Evolutionary conservation across 2,797 vertebrate species (phyloP), one percentile per base, ranked within the genome.

Genomic region (Labroides dimidiatus): DNA sequence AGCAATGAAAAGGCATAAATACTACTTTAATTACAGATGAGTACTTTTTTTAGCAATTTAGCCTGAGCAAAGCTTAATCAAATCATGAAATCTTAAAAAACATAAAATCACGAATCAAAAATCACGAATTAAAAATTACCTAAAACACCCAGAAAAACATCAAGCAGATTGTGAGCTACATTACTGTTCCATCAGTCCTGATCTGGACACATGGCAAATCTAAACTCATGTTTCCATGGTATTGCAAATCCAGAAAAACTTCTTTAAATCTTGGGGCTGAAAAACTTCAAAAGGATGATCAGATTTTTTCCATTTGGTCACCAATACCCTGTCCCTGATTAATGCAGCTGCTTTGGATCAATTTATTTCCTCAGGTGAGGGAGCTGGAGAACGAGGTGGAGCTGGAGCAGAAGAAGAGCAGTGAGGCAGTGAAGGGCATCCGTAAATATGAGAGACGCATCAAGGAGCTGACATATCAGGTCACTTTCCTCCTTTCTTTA

Each of bases 381-480:
- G 84, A 87, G 50, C 73, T 94, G 55, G 93, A 94, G 64, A 88
- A 63, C 42, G 93, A 94, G 44, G 82, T 93, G 50, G 91, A 93
- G 72, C 52, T 43, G 5, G 93, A 94, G 75, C 93, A 94, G 71
- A 91, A 81, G 72, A 91, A 91, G 63, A 73, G 89, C 77, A 75
- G 70, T 4, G 93, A 94, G 21, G 81, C 88, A 3, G 56, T 93
- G n/a, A 94, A 94, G 58, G 93, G 91, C 75, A 75, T 92, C 23
- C 90, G 93, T 23, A 93, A 93, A 89, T 93, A 91, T 68, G 93
- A 94, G 73, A 74, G 93, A 74, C 90, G 93, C 53, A 89, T 93
- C 62, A 94, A 94, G 72, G 93, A 94, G 68, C 90, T 94, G 37
- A 92, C 90, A 8, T 94, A 94, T 54, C 93, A 94, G 93, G 93